Base-by-base conservation (phyloP, 2,113 vertebrate species). In the Anhinga rufa region DNA sequence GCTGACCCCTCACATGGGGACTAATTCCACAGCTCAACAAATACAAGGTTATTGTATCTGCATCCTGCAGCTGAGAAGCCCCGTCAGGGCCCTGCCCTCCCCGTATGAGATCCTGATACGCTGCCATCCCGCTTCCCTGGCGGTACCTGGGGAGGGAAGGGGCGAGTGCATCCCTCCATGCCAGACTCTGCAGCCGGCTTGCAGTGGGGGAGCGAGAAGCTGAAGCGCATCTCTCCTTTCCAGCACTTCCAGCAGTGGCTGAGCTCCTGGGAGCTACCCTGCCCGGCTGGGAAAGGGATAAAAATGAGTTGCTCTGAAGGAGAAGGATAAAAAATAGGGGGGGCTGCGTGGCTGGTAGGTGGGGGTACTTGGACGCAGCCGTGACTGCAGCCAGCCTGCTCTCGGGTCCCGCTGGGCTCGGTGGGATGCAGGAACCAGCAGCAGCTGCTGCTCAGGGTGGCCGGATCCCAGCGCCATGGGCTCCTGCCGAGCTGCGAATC, bases 101-200 rank as follows among this genome's bases (percentile, higher is more conserved):
- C 44, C 15, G 12, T 11, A 1, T 0, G 0, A 36, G 28, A 32
- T 22, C 69, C 29, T 1, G 1, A 9, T 1, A 9, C 0, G 12
- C 60, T 31, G 49, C 89, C 74, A 46, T 15, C 28, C 21, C 1
- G 1, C 20, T 36, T 13, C 55, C 34, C 57, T 0, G 0, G 2
- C 0, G 7, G 9, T 25, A 1, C 74, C 29, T 0, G 0, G 32
- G 8, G 34, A 12, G n/a, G 10, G 26, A 31, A 48, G 29, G n/a
- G 28, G 8, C 4, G 52, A 34, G 51, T 2, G 32, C 60, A 21
- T 62, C 66, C 16, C 51, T 52, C 42, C 14, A 0, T 0, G 9
- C 0, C 3, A 7, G 54, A 7, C 17, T 38, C 38, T 38, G 46
- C 58, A 44, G 46, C 51, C 3, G 1, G 49, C 38, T 25, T 9